Base-by-base conservation (phyloP, 2,797 vertebrate genomes). In the Scolopax bukidnonensis region DNA sequence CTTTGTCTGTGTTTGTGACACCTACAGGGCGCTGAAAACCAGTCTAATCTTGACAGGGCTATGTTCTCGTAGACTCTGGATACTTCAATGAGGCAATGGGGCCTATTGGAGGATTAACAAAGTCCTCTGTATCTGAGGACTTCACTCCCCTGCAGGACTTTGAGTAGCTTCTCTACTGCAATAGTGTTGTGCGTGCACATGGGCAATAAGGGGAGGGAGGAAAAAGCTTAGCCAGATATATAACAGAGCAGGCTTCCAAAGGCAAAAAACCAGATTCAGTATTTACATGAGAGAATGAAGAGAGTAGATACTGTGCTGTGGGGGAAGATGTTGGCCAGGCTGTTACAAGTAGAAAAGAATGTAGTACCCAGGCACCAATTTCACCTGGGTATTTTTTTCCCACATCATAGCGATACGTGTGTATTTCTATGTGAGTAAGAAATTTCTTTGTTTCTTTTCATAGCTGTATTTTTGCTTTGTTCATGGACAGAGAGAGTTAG, bases 231-330 rank as follows among this genome's bases (percentile, higher is more conserved):
- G 45, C 21, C 71, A 16, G 48, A 2, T 2, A 1, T n/a, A 2
- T 51, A 21, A 16, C 3, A 48, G 61, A 38, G 12, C 28, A 79
- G 59, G 12, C 54, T 89, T 84, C 36, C 20, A 53, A 77, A 56
- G 21, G n/a, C 2, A 23, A 57, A 45, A 32, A 63, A 27, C 1
- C 1, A 3, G n/a, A 11, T 8, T 3, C 12, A 33, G 18, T 36
- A 28, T 89, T 48, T 40, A 27, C 41, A 41, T 32, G 36, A 53
- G 25, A 67, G n/a, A 48, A 85, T 60, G 43, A 85, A 70, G 70
- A 17, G 11, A 40, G 36, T 28, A 68, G 36, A 9, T 51, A n/a
- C 23, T 83, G 48, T 60, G 36, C 27, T 54, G 10, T 54, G 41
- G 23, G 12, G 71, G 33, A 85, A 45, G 36, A 7, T 32, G 11